Conservation (phyloP, 2,888 invertebrate genomes). For the Eristalis pertinax region DNA sequence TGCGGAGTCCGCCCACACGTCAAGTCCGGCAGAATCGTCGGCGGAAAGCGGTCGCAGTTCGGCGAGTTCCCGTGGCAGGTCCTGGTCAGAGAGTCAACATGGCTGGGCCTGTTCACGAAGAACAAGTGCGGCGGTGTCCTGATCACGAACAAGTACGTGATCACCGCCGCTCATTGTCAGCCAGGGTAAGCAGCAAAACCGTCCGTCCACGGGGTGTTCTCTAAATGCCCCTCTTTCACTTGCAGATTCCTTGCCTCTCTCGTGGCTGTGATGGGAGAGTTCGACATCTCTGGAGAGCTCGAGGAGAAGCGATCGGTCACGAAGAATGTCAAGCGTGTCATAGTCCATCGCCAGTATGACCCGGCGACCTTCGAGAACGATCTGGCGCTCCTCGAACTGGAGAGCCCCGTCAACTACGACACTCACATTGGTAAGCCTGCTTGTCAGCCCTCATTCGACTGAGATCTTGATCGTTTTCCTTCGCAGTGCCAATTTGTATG, state of each 20-base stretch:
- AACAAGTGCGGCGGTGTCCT: conserved; percentile 97
- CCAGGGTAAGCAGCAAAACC: conserved; percentile 86
- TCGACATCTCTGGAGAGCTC: conserved; percentile 92
- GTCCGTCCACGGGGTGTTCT: background rate
- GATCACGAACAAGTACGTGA: conserved; percentile 92
- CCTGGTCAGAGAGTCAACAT: conserved; percentile 93
- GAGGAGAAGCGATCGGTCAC: conserved; percentile 90
- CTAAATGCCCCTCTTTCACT: background rate
- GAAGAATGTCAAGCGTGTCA: conserved; percentile 92
- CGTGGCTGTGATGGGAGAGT: conserved; percentile 95
- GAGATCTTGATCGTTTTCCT: conserved; percentile 25
- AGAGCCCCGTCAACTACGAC: conserved; percentile 91
- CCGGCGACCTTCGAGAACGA: conserved; percentile 96
- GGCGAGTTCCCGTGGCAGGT: conserved; percentile 98
- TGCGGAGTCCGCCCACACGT: conserved; percentile 93
- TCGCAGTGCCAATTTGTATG: conserved; percentile 94
- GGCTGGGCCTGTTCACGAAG: conserved; percentile 96
- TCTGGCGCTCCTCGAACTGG: conserved; percentile 92
- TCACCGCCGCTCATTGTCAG: conserved; percentile 97
- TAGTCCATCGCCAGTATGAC: conserved; percentile 94
- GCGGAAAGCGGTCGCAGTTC: conserved; percentile 92
- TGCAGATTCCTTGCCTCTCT: conserved; percentile 91
- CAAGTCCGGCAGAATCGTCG: conserved; percentile 92
- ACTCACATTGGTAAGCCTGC: conserved; percentile 88
- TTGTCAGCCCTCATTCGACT: background rate